These are phyloP conservation scores for Dendrolimus houi DNA, from an alignment of 2,888 invertebrate genomes.

Conservation along the genomic window DNA sequence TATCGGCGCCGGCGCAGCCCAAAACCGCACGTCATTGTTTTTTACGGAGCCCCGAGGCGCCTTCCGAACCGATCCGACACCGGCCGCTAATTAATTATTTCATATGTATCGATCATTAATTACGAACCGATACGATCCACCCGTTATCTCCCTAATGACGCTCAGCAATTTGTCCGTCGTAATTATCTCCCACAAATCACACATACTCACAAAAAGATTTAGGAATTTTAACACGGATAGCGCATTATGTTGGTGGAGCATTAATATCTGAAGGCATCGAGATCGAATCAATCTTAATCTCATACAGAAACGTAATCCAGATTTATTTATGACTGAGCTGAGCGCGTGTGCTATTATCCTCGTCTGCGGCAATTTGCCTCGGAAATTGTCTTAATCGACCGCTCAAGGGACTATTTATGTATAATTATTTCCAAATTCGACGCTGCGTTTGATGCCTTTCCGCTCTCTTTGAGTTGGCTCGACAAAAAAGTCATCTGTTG, in stretches of 20 bases:
- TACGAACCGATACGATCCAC: conserved; percentile 56
- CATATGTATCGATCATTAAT: conserved; percentile 76
- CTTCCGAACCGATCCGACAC: conserved; percentile 50
- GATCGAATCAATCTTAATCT: conserved; percentile 76
- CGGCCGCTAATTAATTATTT: conserved; percentile 73
- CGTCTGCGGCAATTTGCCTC: conserved; percentile 76
- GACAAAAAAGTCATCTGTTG: conserved; percentile 77
- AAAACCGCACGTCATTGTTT: conserved; percentile 76
- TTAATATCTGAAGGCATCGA: conserved; percentile 71
- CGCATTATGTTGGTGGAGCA: conserved; percentile 60
- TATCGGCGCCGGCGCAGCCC: conserved; percentile 59
- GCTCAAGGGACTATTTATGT: conserved; percentile 78
- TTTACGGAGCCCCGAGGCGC: conserved; percentile 59
- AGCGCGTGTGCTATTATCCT: conserved; percentile 74
- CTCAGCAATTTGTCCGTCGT: conserved; percentile 69
- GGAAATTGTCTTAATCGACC: conserved; percentile 77
- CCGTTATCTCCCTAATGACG: conserved; percentile 69
- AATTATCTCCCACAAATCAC: conserved; percentile 69
- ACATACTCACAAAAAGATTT: conserved; percentile 58
- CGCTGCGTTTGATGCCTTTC: conserved; percentile 75
- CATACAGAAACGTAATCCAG: conserved; percentile 74
- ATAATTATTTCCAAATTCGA: conserved; percentile 77
- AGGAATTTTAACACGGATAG: conserved; percentile 64
- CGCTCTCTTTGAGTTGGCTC: conserved; percentile 75
- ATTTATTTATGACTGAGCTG: conserved; percentile 72